Evolutionary conservation across 2,797 vertebrate species (phyloP), one percentile per base, ranked within the genome.

Genomic region (Lophius americanus): DNA sequence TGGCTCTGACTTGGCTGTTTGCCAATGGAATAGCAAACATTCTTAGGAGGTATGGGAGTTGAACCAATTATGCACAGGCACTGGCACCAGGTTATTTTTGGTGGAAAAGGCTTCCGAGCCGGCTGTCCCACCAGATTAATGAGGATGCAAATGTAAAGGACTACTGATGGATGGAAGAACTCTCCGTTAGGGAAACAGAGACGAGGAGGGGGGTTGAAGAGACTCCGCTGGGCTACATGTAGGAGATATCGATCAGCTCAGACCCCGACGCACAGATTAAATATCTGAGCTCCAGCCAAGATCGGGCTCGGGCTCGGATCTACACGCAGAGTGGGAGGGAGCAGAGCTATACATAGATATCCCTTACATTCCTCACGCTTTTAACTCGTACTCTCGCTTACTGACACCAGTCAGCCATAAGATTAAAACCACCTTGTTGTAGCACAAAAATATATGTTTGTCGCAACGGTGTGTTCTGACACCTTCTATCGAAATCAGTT

Each of bases 191-290:
- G 51, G 38, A 41, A 62, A 59, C 39, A 46, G 32, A 66, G 11
- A 46, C 6, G 43, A 53, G 38, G 32, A 32, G 13, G n/a, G 49
- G 8, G 46, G 78, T 71, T 69, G 35, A 52, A 78, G 63, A 73
- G 41, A 42, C 38, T 38, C 10, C 13, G 35, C 42, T 51, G 64
- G 43, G 56, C 72, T 42, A 46, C 56, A 53, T 3, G 38, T 9
- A 47, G 57, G 9, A 67, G 63, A 69, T 56, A 75, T 78, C 12
- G 71, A 85, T 75, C 57, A 63, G 39, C 55, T 60, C 56, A 46
- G 47, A 13, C 41, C 50, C 55, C 0, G 64, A 70, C 51, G 64
- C 47, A 35, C 53, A 37, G 72, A 74, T 74, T 54, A 64, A 50
- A 65, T 47, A 69, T 57, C 51, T n/a, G 32, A 72, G 52, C 35